These are phyloP conservation scores for Xiphophorus hellerii DNA, from an alignment of 2,113 vertebrate genomes.

Conservation along the genomic window DNA sequence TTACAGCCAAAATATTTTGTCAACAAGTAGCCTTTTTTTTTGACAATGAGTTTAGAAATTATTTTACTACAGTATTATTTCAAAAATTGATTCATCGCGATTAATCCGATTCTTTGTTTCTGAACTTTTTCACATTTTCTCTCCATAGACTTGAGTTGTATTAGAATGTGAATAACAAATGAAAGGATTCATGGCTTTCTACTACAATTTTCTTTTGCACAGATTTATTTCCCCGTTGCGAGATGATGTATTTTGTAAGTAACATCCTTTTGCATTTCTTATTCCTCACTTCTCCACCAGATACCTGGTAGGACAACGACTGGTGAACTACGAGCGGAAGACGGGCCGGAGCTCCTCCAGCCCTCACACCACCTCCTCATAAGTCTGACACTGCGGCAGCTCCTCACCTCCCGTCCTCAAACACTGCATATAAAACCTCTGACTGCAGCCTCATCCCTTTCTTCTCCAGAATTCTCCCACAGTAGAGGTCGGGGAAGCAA, in stretches of 20 bases:
- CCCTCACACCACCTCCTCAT: constrained; percentile 43
- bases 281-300: constrained; percentile 65
- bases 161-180: neutral
- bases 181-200: neutral
- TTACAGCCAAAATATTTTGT: no score
- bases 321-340: constrained; percentile 96
- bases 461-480: constrained; percentile 1
- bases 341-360: constrained; percentile 74
- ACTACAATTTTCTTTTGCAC: no score
- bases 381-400: constrained; percentile 11
- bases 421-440: constrained; percentile 15
- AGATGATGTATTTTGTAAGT: neutral
- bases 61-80: no score
- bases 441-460: neutral
- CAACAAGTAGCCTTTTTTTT: no score
- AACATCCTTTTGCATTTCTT: neutral
- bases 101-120: no score
- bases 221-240: neutral
- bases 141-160: neutral
- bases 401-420: constrained; percentile 17
- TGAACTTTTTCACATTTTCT: neutral
- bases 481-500: constrained; percentile 8
- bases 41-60: no score
- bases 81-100: no score
- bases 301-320: constrained; percentile 95